A percentile compares a stretch with the other conserved stretches of the same genome.
Conservation (phyloP, 92 coral and sea anemone genomes). For the Montipora capitata region DNA sequence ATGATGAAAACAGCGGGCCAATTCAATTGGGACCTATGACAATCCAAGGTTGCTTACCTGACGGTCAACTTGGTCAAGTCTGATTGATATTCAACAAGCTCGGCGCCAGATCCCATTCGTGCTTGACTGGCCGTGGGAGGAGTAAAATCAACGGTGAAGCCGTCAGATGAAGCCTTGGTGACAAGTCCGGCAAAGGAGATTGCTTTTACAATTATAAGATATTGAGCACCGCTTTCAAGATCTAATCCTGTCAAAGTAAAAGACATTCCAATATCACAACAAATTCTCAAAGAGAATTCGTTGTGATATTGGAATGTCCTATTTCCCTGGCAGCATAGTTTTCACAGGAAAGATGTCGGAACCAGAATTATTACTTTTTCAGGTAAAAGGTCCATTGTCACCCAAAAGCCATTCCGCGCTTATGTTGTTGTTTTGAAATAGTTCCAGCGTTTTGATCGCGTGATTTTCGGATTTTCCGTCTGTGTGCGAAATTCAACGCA, state of each 20-base stretch:
- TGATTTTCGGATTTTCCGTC: no score
- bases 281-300: no score
- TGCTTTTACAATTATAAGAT: conserved; percentile 80
- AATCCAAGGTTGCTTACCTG: conserved; percentile 27
- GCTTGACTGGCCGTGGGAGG: conserved; percentile 77
- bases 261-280: background rate
- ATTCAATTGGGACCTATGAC: background rate
- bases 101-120: conserved; percentile 60
- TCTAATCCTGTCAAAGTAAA: conserved; percentile 72
- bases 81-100: conserved; percentile 61
- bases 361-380: no score
- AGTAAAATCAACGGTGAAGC: conserved; percentile 86
- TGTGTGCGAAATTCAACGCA: no score
- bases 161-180: conserved; percentile 79
- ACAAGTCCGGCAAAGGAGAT: conserved; percentile 81
- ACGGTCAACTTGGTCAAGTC: conserved; percentile 40
- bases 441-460: no score
- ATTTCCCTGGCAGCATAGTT: background rate
- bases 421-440: no score
- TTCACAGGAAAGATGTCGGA: no score
- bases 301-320: background rate
- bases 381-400: no score
- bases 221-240: conserved; percentile 82
- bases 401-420: no score
- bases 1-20: no score